These are phyloP conservation scores for Gallinago jamesoni DNA, from an alignment of 2,113 vertebrate species.

Conservation along the genomic window DNA sequence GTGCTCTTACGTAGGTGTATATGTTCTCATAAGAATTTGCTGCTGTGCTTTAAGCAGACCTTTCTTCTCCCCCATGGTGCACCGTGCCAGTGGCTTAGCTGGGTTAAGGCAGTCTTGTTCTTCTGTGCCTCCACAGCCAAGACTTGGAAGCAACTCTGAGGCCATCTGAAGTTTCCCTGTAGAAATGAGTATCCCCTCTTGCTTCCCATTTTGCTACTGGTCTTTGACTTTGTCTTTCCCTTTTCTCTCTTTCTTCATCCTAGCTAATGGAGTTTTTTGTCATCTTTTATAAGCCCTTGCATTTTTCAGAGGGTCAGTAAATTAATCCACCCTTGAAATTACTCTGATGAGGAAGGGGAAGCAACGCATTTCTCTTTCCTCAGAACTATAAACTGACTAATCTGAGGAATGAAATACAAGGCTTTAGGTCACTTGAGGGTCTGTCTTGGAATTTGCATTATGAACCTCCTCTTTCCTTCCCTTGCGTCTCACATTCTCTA, in stretches of 20 bases:
- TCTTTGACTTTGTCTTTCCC: not conserved
- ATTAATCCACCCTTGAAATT: not conserved
- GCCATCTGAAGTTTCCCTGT: not conserved
- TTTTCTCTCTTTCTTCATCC: not conserved
- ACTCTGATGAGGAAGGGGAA: conserved; percentile 12
- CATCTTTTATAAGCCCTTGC: not conserved
- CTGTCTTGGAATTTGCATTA: not conserved
- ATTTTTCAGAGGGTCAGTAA: not conserved
- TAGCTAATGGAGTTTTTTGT: not conserved
- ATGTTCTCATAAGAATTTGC: not conserved
- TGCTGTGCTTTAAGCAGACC: not conserved
- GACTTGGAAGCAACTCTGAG: not conserved
- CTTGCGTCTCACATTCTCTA: not conserved
- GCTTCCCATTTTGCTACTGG: not conserved
- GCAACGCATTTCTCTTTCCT: not conserved
- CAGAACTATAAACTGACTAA: not conserved
- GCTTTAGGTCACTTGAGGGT: not conserved
- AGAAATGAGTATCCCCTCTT: not conserved
- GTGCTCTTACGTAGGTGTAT: not conserved
- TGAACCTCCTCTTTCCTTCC: conserved; percentile 1
- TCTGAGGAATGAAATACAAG: not conserved
- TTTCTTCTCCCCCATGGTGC: not conserved
- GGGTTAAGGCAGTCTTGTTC: not conserved
- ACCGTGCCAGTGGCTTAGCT: not conserved
- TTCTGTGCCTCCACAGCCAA: not conserved